Percentiles rank a stretch among this genome's conserved stretches.
These are phyloP conservation scores for Magallana angulata DNA, from an alignment of 1,140 invertebrate genomes.

Conservation along the genomic window DNA sequence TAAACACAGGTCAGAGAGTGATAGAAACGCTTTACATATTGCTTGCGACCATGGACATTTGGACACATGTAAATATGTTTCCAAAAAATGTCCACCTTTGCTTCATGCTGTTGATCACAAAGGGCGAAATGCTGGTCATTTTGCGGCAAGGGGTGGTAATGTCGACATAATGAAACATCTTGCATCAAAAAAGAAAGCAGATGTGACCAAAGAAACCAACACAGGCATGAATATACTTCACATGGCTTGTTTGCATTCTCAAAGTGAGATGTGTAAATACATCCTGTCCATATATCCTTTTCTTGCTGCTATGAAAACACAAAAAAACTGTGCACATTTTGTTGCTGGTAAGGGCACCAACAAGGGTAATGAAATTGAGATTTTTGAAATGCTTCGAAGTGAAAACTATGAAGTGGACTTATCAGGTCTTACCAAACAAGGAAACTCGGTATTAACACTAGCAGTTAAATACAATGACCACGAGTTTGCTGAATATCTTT, in stretches of 20 bases:
- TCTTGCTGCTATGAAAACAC: neutral
- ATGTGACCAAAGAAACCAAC: neutral
- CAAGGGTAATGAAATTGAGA: neutral
- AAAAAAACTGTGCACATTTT: neutral
- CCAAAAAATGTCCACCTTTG: neutral
- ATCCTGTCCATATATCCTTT: neutral
- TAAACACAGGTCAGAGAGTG: neutral
- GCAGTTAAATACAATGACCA: neutral
- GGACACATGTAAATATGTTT: neutral
- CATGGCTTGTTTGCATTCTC: neutral
- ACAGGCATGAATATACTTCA: neutral
- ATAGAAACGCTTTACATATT: neutral
- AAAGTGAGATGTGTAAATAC: neutral
- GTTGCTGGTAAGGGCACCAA: neutral
- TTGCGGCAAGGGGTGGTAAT: conserved; percentile 4
- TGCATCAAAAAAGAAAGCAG: neutral
- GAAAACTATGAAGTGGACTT: neutral
- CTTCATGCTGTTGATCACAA: neutral
- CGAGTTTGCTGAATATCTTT: neutral
- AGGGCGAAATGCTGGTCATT: neutral
- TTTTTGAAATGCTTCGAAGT: neutral
- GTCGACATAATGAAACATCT: neutral
- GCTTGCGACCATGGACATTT: neutral
- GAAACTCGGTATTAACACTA: neutral
- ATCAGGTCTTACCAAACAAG: neutral